Evolutionary conservation across 2,888 invertebrate species (phyloP), one percentile per base, ranked within the genome.

Genomic region (Leptopilina myrica): DNA sequence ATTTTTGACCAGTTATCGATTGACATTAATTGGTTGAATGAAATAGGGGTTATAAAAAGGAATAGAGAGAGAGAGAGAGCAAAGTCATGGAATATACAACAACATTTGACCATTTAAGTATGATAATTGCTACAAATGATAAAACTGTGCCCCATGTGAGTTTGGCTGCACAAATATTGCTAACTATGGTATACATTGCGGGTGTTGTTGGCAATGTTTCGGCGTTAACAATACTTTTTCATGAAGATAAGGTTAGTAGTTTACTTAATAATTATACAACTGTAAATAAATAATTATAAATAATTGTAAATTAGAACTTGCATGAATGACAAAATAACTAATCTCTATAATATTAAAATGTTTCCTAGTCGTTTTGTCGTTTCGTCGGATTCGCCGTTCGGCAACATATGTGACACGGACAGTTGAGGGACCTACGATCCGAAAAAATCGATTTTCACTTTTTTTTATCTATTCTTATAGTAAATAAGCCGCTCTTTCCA

Each of bases 151-250:
- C 53, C 14, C 88, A 89, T 80, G 86, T 90, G 78, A 84, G 87
- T 12, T 76, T 89, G 9, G 87, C 84, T 2, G 82, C 88, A 14
- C 91, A 92, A 83, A 80, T 91, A 56, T 92, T 93, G 2, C 89
- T 94, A 20, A 94, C 93, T 65, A 90, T 93, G 79, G 94, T 93
- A 85, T 96, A 95, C 87, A 90, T 93, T 5, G 91, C 95, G 20
- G 97, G 97, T 1, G 95, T 95, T 56, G 85, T 95, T 43, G 97
- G 96, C 5, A 97, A 97, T 88, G 93, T 95, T 11, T 93, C 95
- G n/a, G 97, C 97, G 7, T 93, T 97, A 76, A 92, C 95, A 77
- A 95, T 96, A 83, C 93, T 97, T 86, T 93, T 95, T 86, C 93
- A 94, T 81, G 94, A 94, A 0, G 95, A 96, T 91, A 93, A 95